phyloP scores from a whole-genome alignment of 92 coral and sea anemone genomes.

The Bergia puertoricense region DNA sequence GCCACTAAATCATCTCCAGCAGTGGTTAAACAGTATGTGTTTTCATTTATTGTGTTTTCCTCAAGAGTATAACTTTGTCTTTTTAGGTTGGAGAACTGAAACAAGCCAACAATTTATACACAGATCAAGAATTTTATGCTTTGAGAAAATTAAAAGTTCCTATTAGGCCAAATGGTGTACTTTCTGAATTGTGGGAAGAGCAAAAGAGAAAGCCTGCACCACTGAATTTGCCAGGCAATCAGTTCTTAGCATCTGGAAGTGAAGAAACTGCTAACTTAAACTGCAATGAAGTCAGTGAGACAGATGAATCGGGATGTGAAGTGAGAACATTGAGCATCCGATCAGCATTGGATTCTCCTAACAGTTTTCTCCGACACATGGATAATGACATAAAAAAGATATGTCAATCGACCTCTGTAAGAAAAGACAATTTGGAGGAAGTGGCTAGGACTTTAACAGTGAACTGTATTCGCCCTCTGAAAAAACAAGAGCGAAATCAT shows the following conservation, averaged over 20 bases:
- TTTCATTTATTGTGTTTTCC: neutral
- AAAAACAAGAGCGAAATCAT: constrained; percentile 74
- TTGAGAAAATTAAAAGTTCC: constrained; percentile 90
- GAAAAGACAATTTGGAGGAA: constrained; percentile 80
- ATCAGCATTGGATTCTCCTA: constrained; percentile 81
- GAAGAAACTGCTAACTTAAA: constrained; percentile 37
- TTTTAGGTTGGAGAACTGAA: constrained; percentile 89
- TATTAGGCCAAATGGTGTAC: constrained; percentile 86
- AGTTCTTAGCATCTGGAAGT: constrained; percentile 50
- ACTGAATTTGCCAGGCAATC: constrained; percentile 43
- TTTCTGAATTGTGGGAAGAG: constrained; percentile 74
- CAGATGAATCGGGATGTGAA: constrained; percentile 48
- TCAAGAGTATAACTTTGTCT: neutral
- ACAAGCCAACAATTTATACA: constrained; percentile 83
- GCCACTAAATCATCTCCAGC: too few species aligned
- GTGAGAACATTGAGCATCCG: constrained; percentile 95
- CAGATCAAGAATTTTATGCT: constrained; percentile 98
- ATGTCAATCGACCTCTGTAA: constrained; percentile 80
- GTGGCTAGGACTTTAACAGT: constrained; percentile 87
- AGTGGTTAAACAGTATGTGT: too few species aligned
- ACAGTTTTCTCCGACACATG: constrained; percentile 90
- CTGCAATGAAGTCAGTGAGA: constrained; percentile 54
- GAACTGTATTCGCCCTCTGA: constrained; percentile 90
- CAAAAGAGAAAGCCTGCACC: constrained; percentile 73
- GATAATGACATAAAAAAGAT: constrained; percentile 90